phyloP scores from a whole-genome alignment of 2,113 vertebrate species.

The Ceyx margarethae region DNA sequence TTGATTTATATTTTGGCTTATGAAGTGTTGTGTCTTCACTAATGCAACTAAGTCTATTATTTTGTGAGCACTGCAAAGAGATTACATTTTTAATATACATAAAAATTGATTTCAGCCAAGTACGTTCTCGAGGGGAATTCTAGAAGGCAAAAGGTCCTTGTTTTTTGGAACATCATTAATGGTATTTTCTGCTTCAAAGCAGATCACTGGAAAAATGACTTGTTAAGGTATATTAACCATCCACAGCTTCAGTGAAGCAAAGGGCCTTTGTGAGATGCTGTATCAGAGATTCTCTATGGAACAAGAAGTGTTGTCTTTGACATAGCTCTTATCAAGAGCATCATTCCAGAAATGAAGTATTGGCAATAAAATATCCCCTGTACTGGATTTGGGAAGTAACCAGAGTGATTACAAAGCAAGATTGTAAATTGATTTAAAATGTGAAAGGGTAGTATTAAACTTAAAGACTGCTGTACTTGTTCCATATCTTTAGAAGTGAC shows the following conservation, averaged over 20 bases:
- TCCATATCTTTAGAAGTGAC: conserved; percentile 49
- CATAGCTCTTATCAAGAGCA: conserved; percentile 45
- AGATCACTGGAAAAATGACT: background rate
- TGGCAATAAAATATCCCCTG: conserved; percentile 40
- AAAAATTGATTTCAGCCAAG: background rate
- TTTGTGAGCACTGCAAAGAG: background rate
- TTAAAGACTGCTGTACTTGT: conserved; percentile 48
- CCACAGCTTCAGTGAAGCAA: conserved; percentile 21
- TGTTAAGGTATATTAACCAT: conserved; percentile 21
- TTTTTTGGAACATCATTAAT: conserved; percentile 30
- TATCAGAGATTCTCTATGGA: conserved; percentile 13
- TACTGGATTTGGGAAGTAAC: conserved; percentile 48
- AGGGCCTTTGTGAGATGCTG: background rate
- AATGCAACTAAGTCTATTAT: background rate
- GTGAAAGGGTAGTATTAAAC: conserved; percentile 46
- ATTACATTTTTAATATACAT: background rate
- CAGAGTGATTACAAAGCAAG: conserved; percentile 54
- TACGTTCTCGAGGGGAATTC: background rate
- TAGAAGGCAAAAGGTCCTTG: conserved; percentile 16
- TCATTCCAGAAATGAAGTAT: conserved; percentile 36
- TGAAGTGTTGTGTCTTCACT: conserved; percentile 36
- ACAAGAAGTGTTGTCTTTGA: conserved; percentile 22
- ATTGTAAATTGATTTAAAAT: conserved; percentile 63
- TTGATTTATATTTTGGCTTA: conserved; percentile 18
- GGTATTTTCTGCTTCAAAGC: conserved; percentile 14